Conservation (phyloP, 2,888 invertebrate genomes). For the Plagodis dolabraria region DNA sequence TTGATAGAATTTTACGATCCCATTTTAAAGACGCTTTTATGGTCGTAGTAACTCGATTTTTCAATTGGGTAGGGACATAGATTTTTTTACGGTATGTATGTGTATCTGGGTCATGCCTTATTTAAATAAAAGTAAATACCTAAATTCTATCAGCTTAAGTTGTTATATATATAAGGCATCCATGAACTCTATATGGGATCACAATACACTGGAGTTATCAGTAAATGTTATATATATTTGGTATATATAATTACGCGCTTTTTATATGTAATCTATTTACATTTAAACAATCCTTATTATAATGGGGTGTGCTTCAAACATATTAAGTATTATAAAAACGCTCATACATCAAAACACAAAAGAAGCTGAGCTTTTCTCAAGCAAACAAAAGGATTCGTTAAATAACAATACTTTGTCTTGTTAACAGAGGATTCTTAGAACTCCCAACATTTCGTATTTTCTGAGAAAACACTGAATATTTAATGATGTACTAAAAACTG, state of each 20-base stretch:
- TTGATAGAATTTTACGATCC: conserved; percentile 66
- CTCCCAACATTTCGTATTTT: background rate
- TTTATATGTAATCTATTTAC: too few species aligned
- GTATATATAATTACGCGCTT: too few species aligned
- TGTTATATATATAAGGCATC: background rate
- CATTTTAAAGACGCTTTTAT: conserved; percentile 58
- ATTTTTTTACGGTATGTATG: conserved; percentile 19
- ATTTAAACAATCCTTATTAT: too few species aligned
- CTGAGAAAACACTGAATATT: background rate
- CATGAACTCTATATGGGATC: background rate
- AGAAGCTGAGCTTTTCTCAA: conserved; percentile 23
- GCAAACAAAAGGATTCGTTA: conserved; percentile 3
- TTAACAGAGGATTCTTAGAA: background rate
- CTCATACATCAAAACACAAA: conserved; percentile 3
- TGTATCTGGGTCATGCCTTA: conserved; percentile 11
- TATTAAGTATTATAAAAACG: background rate
- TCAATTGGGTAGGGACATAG: conserved; percentile 33
- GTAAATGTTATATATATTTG: too few species aligned
- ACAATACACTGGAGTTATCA: too few species aligned
- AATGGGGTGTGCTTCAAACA: background rate
- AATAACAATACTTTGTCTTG: conserved; percentile 1
- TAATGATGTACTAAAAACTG: too few species aligned
- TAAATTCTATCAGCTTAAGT: background rate
- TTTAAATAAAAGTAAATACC: too few species aligned
- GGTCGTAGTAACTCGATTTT: conserved; percentile 57